These are phyloP conservation scores for Smittia sp. DNA, from an alignment of 2,888 invertebrate genomes.

Conservation along the genomic window DNA sequence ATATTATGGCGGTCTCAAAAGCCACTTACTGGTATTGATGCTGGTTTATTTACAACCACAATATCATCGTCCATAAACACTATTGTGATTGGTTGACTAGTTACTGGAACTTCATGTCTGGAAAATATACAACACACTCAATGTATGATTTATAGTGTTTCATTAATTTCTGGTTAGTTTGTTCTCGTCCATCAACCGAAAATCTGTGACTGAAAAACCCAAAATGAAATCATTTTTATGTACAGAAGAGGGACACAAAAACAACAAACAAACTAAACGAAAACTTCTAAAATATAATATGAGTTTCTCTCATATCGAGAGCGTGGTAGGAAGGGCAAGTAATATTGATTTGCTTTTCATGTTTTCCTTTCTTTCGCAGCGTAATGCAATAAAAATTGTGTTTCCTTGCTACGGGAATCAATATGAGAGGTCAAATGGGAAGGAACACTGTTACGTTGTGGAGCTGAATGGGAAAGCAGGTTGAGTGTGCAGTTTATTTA, in stretches of 20 bases:
- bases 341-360: constrained; percentile 26
- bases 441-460: not conserved
- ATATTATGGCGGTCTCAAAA: constrained; percentile 70
- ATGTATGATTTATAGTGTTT: constrained; percentile 27
- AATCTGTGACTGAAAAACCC: not conserved
- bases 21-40: constrained; percentile 99
- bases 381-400: constrained; percentile 16
- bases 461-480: not conserved
- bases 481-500: not conserved
- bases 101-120: constrained; percentile 99
- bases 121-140: constrained; percentile 52
- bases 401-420: constrained; percentile 6
- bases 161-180: constrained; percentile 13
- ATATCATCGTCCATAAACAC: constrained; percentile 98
- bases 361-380: not conserved
- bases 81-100: constrained; percentile 94
- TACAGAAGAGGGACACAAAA: no score
- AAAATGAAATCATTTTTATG: not conserved
- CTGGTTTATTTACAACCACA: constrained; percentile 99
- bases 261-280: no score
- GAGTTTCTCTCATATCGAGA: no score
- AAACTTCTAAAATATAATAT: no score
- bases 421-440: not conserved
- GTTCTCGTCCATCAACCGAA: not conserved
- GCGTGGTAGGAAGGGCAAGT: not conserved